Conservation (phyloP, 2,797 vertebrate genomes). For the Margarornis squamiger region DNA sequence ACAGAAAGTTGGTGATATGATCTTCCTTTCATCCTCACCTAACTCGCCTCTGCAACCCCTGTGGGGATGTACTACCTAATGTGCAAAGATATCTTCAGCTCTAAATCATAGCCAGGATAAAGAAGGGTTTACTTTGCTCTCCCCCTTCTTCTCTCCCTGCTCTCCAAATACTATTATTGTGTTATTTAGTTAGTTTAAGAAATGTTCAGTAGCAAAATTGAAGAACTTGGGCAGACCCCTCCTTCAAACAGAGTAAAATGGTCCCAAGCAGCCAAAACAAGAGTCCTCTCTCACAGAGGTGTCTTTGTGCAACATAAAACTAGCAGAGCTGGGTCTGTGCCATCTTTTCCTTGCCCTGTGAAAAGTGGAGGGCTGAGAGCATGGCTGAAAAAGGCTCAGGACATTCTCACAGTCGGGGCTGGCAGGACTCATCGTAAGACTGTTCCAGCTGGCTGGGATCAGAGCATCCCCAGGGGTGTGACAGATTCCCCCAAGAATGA, state of each 20-base stretch:
- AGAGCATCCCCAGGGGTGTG: constrained; percentile 63
- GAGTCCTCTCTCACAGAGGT: constrained; percentile 50
- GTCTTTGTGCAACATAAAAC: constrained; percentile 57
- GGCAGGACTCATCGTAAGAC: neutral
- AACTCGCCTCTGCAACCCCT: neutral
- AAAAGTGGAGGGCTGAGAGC: constrained; percentile 54
- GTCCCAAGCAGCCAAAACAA: constrained; percentile 44
- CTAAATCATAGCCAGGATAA: neutral
- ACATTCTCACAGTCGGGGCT: constrained; percentile 62
- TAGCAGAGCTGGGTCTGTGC: constrained; percentile 51
- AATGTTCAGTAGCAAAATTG: constrained; percentile 39
- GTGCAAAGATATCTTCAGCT: neutral
- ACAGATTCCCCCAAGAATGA: constrained; percentile 69
- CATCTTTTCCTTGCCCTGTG: constrained; percentile 52
- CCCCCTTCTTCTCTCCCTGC: neutral
- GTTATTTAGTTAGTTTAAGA: neutral
- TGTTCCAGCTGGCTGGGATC: constrained; percentile 61
- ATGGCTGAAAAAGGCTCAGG: constrained; percentile 67
- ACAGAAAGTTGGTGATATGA: neutral
- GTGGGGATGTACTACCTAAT: neutral
- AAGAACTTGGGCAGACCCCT: constrained; percentile 35
- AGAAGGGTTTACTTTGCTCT: neutral
- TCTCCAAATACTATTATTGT: neutral
- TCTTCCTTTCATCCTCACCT: constrained; percentile 16
- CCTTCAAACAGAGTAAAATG: constrained; percentile 25